These are phyloP conservation scores for Pediacus dermestoides DNA, from an alignment of 2,888 invertebrate species.

Conservation along the genomic window DNA sequence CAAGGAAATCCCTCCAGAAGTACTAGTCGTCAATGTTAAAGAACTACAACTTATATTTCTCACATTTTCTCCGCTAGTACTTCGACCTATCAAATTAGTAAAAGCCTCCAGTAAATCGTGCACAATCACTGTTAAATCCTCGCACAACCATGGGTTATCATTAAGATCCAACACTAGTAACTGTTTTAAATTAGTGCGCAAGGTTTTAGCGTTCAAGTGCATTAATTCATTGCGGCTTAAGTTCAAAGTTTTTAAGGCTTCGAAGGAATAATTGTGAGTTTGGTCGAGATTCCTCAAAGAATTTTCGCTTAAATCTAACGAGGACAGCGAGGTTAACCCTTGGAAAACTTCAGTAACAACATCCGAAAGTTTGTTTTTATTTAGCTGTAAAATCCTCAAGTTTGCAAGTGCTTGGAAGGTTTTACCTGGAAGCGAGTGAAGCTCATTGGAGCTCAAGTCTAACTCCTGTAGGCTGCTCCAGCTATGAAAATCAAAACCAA, in stretches of 20 bases:
- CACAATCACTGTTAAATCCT: slow-evolving; percentile 26
- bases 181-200: slow-evolving; percentile 22
- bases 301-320: slow-evolving; percentile 40
- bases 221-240: slow-evolving; percentile 32
- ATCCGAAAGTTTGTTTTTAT: slow-evolving; percentile 26
- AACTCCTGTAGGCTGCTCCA: slow-evolving; percentile 30
- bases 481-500: slow-evolving; percentile 27
- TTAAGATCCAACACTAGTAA: slow-evolving; percentile 30
- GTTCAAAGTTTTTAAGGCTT: slow-evolving; percentile 27
- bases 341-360: slow-evolving; percentile 28
- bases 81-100: slow-evolving; percentile 15
- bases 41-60: too few species aligned
- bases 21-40: too few species aligned
- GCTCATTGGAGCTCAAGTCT: slow-evolving; percentile 35
- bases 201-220: slow-evolving; percentile 23
- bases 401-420: slow-evolving; percentile 30
- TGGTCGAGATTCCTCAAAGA: slow-evolving; percentile 30
- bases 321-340: slow-evolving; percentile 29
- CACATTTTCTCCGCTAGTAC: not conserved
- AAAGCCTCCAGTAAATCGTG: slow-evolving; percentile 21
- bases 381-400: slow-evolving; percentile 28
- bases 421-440: slow-evolving; percentile 30
- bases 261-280: slow-evolving; percentile 26
- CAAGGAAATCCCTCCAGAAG: too few species aligned
- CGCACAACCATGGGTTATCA: slow-evolving; percentile 34